Evolutionary conservation across 2,888 invertebrate genomes (phyloP), one percentile per base, ranked within the genome.

Genomic region (Drosophila villosipedis): DNA sequence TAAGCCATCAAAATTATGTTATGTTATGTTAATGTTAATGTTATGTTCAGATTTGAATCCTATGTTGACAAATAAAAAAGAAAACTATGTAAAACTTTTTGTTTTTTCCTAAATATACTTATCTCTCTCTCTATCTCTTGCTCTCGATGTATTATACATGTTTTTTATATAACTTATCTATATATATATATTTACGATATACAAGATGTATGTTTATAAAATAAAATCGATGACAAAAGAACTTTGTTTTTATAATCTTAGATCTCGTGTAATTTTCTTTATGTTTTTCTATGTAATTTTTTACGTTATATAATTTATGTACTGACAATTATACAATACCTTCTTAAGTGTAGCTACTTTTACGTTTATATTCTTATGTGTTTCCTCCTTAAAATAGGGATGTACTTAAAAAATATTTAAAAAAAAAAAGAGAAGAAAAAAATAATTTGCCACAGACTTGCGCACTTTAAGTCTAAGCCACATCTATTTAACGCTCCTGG

Each of bases 1-100:
- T 88, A 82, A 85, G 78, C 78, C 86, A 85, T 75, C 75, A 80
- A 88, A 85, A 85, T 84, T 87, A 74, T 81, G 78, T 86, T 88
- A 77, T 72, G 65, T 83, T 84, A 83, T 80, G 63, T 88, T 88
- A 69, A 80, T 78, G 78, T 87, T 81, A 73, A 80, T 73, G 84
- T 81, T 81, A 76, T 78, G 69, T 88, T 81, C 70, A 73, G 25
- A 77, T 76, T 81, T 70, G 62, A 79, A 54, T 71, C 70, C 74
- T 80, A 72, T 82, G 77, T 78, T 82, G 69, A 80, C 66, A 68
- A 80, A 68, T 73, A 63, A 63, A 80, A 64, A 62, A 41, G 41
- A 63, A 66, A 72, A 73, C 84, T 89, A 72, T 86, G 89, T 86
- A 84, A 41, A 78, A 75, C 57, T 71, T 73, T 85, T 80, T 49